Base-by-base conservation (phyloP, 2,797 vertebrate genomes). In the Podarcis lilfordi region DNA sequence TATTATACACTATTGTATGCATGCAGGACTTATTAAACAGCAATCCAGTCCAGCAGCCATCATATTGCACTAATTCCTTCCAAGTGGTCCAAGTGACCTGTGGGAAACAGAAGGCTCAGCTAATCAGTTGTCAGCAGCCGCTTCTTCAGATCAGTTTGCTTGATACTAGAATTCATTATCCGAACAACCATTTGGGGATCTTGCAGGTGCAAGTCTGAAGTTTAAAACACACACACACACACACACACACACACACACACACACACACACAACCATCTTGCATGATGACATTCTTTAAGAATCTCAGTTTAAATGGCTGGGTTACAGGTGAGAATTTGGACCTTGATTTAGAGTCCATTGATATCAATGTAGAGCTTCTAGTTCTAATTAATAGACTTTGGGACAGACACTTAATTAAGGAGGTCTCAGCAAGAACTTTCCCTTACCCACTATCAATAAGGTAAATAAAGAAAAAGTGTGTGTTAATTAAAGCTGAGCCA, bases 291-390 rank as follows among this genome's bases (percentile, higher is more conserved):
- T 50, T 89, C 25, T n/a, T 50, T 9, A 4, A 77, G 8, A 45
- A 45, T 32, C n/a, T 45, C 68, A 35, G 50, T 88, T 75, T 83
- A 64, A 79, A 35, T 83, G 29, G 37, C 75, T 89, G 69, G 15
- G 29, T 88, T 64, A 55, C 77, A 0, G 1, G 1, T 21, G 29
- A 86, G 25, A 1, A 29, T 76, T 17, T 43, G 86, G 59, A 40
- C 74, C 1, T 55, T 0, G 21, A 40, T 90, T 74, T 74, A 69
- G 82, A 91, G 50, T 45, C 75, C 50, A 75, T 25, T 84, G 74
- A 92, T 92, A 92, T 64, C 61, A 59, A 1, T 6, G 77, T 59
- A 90, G 93, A 91, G 55, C 27, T 25, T 82, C 35, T 78, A 19
- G 5, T 40, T 45, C 55, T 87, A 86, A 79, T 85, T 84, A 84